Base-by-base conservation (phyloP, 2,797 vertebrate genomes). In the Varecia variegata region DNA sequence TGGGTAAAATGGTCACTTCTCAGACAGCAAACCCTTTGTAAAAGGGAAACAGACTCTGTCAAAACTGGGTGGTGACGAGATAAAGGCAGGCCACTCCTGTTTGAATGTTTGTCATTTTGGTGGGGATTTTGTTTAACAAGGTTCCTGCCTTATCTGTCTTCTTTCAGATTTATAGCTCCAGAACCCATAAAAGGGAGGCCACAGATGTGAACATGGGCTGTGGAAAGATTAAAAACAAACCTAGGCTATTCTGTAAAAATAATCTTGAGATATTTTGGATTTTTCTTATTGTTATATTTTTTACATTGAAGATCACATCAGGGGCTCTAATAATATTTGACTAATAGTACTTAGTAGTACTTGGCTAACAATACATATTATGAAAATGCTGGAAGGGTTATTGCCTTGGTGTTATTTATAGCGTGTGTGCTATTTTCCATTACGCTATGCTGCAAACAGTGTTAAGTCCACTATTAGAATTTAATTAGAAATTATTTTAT, bases 51-150 rank as follows among this genome's bases (percentile, higher is more conserved):
- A 96, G 93, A 90, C 97, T 93, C 68, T 11, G 11, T 97, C 80
- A 95, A 97, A 97, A 92, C 91, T 91, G 90, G 92, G 90, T 97
- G 88, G 97, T 50, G 52, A 81, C 0, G 85, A 95, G 97, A 97
- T 98, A 98, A 97, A 96, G 90, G 83, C 73, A 56, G 25, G 97
- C 96, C 96, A 96, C 95, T 98, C 95, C 97, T 95, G 83, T 96
- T 96, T 95, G 70, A 96, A 92, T 98, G 97, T 98, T 97, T 97
- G 96, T 97, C 96, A 32, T 98, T 88, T 97, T 94, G 96, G 88
- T 97, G 97, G 96, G 97, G 97, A 94, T 98, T 98, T 98, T 97
- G 91, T 97, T 98, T 97, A 97, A 98, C 95, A 86, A 94, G 93
- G 90, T 93, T 95, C 91, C 92, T 94, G 79, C 90, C 94, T 98